Percentiles rank a stretch among this genome's conserved stretches.
These are phyloP conservation scores for Burhinus oedicnemus DNA, from an alignment of 2,113 vertebrate species.

Conservation along the genomic window DNA sequence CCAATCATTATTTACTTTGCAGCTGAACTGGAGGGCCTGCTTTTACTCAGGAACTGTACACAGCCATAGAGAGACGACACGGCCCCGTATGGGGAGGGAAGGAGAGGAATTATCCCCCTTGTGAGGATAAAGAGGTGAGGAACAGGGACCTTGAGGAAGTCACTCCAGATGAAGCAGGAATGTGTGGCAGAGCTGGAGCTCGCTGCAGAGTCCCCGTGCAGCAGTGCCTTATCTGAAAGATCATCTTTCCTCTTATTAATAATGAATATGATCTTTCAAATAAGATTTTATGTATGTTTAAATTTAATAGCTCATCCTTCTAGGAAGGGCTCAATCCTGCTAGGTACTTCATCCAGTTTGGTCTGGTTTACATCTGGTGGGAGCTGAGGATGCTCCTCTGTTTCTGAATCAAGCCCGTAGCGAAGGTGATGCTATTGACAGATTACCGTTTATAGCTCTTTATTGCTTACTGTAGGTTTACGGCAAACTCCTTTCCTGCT, in stretches of 20 bases:
- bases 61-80: neutral
- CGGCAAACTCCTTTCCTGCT: conserved; percentile 24
- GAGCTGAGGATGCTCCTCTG: conserved; percentile 1
- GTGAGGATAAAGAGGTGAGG: neutral
- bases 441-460: conserved; percentile 43
- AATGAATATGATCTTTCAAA: conserved; percentile 21
- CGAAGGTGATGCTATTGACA: conserved; percentile 12
- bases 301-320: conserved; percentile 21
- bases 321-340: neutral
- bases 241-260: conserved; percentile 15
- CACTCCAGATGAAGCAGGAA: neutral
- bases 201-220: neutral
- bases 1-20: neutral
- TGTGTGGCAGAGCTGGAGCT: neutral
- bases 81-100: neutral
- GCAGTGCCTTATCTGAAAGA: neutral
- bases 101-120: neutral
- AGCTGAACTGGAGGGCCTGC: neutral
- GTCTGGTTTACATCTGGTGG: neutral
- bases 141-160: neutral
- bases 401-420: neutral
- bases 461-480: conserved; percentile 57
- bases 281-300: conserved; percentile 29
- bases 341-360: neutral
- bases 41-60: neutral